Base-by-base conservation (phyloP, 2,888 invertebrate genomes). In the Tinea trinotella region DNA sequence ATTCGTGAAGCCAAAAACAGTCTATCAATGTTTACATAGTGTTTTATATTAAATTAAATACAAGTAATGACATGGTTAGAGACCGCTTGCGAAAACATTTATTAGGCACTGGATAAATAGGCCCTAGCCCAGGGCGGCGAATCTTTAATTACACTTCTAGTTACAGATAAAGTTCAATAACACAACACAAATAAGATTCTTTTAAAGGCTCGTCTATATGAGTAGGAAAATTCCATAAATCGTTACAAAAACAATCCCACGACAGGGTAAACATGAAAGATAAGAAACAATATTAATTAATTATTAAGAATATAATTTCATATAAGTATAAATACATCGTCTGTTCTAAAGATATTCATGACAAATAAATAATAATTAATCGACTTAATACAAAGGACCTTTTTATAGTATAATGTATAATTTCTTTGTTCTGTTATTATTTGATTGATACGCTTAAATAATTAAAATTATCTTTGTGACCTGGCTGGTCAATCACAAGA, bases 161-260 rank as follows among this genome's bases (percentile, higher is more conserved):
- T n/a, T n/a, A n/a, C n/a, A n/a, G n/a, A n/a, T n/a, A n/a, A n/a
- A n/a, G n/a, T n/a, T n/a, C n/a, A n/a, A n/a, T n/a, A n/a, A n/a
- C n/a, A n/a, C n/a, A n/a, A n/a, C n/a, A n/a, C n/a, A n/a, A n/a
- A n/a, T n/a, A n/a, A n/a, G n/a, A n/a, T n/a, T n/a, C n/a, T n/a
- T n/a, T n/a, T n/a, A n/a, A n/a, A n/a, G n/a, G n/a, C n/a, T n/a
- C n/a, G n/a, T n/a, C n/a, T n/a, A n/a, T n/a, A n/a, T 30, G n/a
- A 30, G 13, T 15, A 7, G 40, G 40, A 15, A 40, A 40, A 13
- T 40, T 40, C 40, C 40, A 40, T 40, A 40, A 40, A 40, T 40
- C 40, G 15, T 40, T n/a, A 13, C 40, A 40, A 12, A 40, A 15
- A 2, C 15, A 40, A 15, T 30, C 30, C 30, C n/a, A 4, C 30